Base-by-base conservation (phyloP, 2,888 invertebrate genomes). In the Hydrotaea cyrtoneurina region DNA sequence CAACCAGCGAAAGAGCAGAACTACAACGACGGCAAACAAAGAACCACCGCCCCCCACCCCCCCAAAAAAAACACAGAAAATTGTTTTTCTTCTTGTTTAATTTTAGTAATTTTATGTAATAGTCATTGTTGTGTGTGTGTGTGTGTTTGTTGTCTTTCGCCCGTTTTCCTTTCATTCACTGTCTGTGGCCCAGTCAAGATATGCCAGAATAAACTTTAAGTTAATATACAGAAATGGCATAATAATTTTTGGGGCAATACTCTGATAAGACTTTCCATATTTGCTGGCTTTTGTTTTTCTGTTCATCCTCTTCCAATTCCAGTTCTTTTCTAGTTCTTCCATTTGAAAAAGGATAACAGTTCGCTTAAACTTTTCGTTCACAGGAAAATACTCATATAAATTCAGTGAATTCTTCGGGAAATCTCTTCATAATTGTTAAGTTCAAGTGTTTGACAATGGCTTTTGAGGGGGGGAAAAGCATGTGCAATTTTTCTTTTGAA, bases 21-120 rank as follows among this genome's bases (percentile, higher is more conserved):
- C 10, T 17, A 53, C 7, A 17, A n/a, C 7, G 53, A 53, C n/a
- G 53, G 21, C 55, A 11, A 21, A 21, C 7, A 59, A 2, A 59
- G 53, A 87, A n/a, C n/a, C n/a, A n/a, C n/a, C n/a, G n/a, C n/a
- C n/a, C n/a, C n/a, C n/a, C n/a, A n/a, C n/a, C n/a, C n/a, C n/a
- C n/a, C n/a, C n/a, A n/a, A 69, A 13, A 21, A 31, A 85, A 75
- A 74, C 86, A 86, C 86, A n/a, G 88, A 89, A 89, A 90, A 89
- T 89, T 90, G 89, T 88, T 89, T 89, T 89, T 89, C 87, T 89
- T 89, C 88, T 90, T 86, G 31, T 88, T 89, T 90, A 90, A 90
- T 90, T 89, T 90, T 89, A 86, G 89, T 89, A 90, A 89, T 89
- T 89, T 90, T 89, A 90, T 76, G 83, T 82, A 77, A 80, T 81